Base-by-base conservation (phyloP, 2,888 invertebrate genomes). In the Eupithecia subumbrata region DNA sequence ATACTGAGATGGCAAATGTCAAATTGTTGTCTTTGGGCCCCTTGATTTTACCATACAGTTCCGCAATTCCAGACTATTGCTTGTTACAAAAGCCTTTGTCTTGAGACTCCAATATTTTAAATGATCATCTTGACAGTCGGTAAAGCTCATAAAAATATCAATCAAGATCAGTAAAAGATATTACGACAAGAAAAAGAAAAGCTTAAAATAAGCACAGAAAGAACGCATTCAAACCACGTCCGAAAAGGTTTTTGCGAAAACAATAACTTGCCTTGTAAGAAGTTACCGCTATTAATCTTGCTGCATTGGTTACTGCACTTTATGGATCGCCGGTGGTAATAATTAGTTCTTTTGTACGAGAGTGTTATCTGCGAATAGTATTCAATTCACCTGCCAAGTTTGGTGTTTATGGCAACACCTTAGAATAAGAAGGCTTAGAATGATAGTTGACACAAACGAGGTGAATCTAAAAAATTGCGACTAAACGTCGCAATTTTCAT, bases 291-390 rank as follows among this genome's bases (percentile, higher is more conserved):
- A 74, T 76, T 74, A 71, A 78, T 76, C 74, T 76, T 78, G 30
- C 67, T 76, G 74, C 73, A 76, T 78, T 64, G 73, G 68, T 74
- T 74, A 74, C 74, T 73, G 74, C 68, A 74, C 64, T 74, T 70
- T 76, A 76, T 74, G 73, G 73, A 78, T 64, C 69, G 72, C 40
- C 43, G 40, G 34, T 63, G 72, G 52, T 12, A 43, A 56, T 71
- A 67, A 52, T 64, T 1, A 64, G 64, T 78, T 80, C 69, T 81
- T 81, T 82, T 80, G 64, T 60, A 25, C 9, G 18, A 25, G 16
- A 34, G 64, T 34, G 34, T 34, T 64, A 64, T 56, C 52, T 11
- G 9, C 22, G 11, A n/a, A 56, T 56, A 56, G 22, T 22, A 22
- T 22, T 56, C 22, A n/a, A 56, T 56, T 22, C 22, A 56, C n/a